Conservation (phyloP, 30 jellyfish, hydroid and myxozoan species). For the Hydractinia symbiolongicarpus region DNA sequence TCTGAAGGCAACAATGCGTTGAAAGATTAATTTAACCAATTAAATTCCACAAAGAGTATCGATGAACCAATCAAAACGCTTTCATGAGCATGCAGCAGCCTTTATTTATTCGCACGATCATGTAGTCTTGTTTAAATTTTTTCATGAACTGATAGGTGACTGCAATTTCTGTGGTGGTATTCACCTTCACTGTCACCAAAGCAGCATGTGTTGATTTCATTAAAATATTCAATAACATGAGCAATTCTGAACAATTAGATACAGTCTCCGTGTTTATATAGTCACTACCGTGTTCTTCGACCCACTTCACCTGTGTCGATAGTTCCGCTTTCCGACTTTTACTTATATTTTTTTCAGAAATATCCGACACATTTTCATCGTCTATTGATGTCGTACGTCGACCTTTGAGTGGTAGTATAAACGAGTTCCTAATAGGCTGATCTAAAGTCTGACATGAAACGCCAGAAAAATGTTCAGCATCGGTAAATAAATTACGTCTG, state of each 20-base stretch:
- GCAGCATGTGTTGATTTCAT: constrained; percentile 22
- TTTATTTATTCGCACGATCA: constrained; percentile 25
- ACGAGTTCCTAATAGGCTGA: not conserved
- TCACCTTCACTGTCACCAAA: constrained; percentile 11
- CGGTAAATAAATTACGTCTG: constrained; percentile 18
- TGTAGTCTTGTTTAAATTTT: constrained; percentile 31
- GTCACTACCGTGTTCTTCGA: constrained; percentile 12
- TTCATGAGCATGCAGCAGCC: constrained; percentile 29
- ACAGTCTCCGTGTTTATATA: constrained; percentile 26
- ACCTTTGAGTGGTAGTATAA: not conserved
- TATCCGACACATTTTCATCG: not conserved
- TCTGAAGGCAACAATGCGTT: not conserved
- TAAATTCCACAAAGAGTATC: not conserved
- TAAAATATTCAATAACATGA: constrained; percentile 6
- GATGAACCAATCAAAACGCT: constrained; percentile 21
- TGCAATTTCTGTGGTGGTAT: constrained; percentile 11
- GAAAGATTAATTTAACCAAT: not conserved
- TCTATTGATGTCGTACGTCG: not conserved
- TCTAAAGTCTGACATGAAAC: not conserved
- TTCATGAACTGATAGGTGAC: constrained; percentile 37
- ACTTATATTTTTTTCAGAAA: not conserved
- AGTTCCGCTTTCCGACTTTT: constrained; percentile 14
- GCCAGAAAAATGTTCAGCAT: constrained; percentile 6
- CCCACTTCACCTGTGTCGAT: not conserved
- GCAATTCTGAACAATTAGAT: not conserved